These are phyloP conservation scores for Synchiropus splendidus DNA, from an alignment of 2,113 vertebrate species.

Conservation along the genomic window DNA sequence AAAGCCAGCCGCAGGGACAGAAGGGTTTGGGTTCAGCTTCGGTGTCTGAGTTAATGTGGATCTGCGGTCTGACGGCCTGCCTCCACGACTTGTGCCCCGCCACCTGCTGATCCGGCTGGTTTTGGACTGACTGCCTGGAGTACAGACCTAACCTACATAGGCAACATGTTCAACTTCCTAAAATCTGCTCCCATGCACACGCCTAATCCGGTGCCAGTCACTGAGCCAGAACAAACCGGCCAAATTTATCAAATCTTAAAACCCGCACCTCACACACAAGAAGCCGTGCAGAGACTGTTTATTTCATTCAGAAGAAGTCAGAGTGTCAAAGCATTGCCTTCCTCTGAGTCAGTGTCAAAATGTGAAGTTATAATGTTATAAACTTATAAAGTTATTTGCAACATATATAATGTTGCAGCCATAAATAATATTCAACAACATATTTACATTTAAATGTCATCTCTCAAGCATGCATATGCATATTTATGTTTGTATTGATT, in stretches of 20 bases:
- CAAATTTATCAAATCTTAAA: slow-evolving; percentile 43
- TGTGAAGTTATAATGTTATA: neutral
- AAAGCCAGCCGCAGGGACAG: slow-evolving; percentile 28
- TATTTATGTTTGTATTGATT: too few species aligned
- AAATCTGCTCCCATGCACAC: slow-evolving; percentile 19
- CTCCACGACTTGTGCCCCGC: slow-evolving; percentile 34
- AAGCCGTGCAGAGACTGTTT: slow-evolving; percentile 60
- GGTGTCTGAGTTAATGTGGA: slow-evolving; percentile 53
- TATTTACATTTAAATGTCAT: too few species aligned
- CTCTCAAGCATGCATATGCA: too few species aligned
- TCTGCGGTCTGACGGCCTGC: slow-evolving; percentile 38
- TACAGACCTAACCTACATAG: slow-evolving; percentile 54
- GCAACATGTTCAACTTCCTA: slow-evolving; percentile 31
- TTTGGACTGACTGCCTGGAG: slow-evolving; percentile 41
- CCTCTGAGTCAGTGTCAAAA: too few species aligned
- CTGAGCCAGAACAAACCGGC: slow-evolving; percentile 25
- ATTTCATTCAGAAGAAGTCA: slow-evolving; percentile 49
- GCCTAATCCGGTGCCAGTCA: neutral
- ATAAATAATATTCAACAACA: too few species aligned
- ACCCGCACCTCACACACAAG: slow-evolving; percentile 55
- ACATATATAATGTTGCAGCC: too few species aligned
- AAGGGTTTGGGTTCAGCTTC: slow-evolving; percentile 48
- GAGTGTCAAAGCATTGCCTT: too few species aligned
- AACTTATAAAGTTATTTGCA: too few species aligned
- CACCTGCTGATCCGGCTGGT: slow-evolving; percentile 57